Conservation (phyloP, 2,797 vertebrate genomes). For the Heterohyrax brucei region DNA sequence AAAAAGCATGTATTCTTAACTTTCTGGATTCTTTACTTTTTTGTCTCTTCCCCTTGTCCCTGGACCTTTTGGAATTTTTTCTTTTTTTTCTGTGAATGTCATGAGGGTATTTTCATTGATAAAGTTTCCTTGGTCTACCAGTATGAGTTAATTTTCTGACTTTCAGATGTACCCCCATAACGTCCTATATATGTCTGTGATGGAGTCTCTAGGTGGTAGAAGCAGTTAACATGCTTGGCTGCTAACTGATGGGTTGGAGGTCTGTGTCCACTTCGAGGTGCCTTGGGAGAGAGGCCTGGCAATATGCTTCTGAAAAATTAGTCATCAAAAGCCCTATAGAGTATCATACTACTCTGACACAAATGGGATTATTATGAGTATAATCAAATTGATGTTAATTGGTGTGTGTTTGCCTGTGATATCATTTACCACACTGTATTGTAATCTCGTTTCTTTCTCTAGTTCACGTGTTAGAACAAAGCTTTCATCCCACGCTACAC, state of each 20-base stretch:
- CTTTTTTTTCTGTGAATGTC: neutral
- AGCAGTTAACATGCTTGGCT: neutral
- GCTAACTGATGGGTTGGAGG: neutral
- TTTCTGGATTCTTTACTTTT: neutral
- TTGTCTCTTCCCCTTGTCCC: neutral
- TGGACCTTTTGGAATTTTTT: neutral
- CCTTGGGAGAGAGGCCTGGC: neutral
- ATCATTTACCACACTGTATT: neutral
- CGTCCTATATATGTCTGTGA: neutral
- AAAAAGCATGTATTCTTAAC: neutral
- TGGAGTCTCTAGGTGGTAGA: neutral
- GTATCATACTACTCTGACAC: neutral
- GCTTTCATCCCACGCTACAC: neutral
- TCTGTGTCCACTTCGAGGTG: neutral
- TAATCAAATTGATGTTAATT: neutral
- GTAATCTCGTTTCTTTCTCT: neutral
- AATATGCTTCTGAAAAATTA: neutral
- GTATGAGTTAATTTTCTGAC: neutral
- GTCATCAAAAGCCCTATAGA: neutral
- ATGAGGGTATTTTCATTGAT: neutral
- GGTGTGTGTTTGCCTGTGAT: neutral
- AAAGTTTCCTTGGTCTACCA: neutral
- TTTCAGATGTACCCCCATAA: neutral
- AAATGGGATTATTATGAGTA: neutral
- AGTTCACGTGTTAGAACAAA: neutral